Conservation (phyloP, 1,140 invertebrate genomes). For the Drosophila lini region DNA sequence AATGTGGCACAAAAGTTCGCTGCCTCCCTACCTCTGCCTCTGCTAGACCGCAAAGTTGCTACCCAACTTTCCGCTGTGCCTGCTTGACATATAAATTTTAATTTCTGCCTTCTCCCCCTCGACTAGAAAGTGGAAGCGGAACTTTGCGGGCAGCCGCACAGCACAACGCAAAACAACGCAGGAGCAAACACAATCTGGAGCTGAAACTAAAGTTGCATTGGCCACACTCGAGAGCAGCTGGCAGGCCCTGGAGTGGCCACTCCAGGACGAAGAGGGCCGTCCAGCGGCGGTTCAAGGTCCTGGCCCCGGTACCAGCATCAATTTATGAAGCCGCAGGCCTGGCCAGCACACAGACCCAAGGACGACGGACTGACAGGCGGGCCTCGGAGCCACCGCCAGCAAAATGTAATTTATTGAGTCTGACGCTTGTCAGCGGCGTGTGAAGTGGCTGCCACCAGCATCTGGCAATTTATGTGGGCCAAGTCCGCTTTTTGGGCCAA, state of each 20-base stretch:
- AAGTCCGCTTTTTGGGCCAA: slow-evolving; percentile 18
- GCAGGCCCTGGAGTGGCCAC: slow-evolving; percentile 40
- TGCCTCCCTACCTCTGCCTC: background rate
- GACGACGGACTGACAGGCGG: slow-evolving; percentile 32
- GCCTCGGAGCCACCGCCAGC: slow-evolving; percentile 18
- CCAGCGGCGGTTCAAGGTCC: slow-evolving; percentile 53
- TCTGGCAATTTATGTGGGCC: slow-evolving; percentile 60
- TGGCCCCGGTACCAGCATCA: slow-evolving; percentile 31
- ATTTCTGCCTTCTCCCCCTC: slow-evolving; percentile 39
- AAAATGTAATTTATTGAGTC: slow-evolving; percentile 66
- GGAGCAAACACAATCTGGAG: slow-evolving; percentile 36
- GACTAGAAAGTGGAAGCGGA: slow-evolving; percentile 42
- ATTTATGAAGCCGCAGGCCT: slow-evolving; percentile 43
- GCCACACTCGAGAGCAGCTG: slow-evolving; percentile 47
- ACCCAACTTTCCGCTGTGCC: slow-evolving; percentile 55
- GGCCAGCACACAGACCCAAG: slow-evolving; percentile 12
- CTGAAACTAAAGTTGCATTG: slow-evolving; percentile 50
- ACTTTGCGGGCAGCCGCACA: slow-evolving; percentile 41
- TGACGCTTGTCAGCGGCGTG: slow-evolving; percentile 65
- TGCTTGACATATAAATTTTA: slow-evolving; percentile 77
- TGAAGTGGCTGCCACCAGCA: slow-evolving; percentile 44
- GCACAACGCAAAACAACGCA: slow-evolving; percentile 36
- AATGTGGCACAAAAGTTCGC: slow-evolving; percentile 66
- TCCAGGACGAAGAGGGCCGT: slow-evolving; percentile 30
- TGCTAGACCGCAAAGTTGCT: slow-evolving; percentile 59